Evolutionary conservation across 2,797 vertebrate genomes (phyloP).

Genomic region (Geotrypetes seraphini): DNA sequence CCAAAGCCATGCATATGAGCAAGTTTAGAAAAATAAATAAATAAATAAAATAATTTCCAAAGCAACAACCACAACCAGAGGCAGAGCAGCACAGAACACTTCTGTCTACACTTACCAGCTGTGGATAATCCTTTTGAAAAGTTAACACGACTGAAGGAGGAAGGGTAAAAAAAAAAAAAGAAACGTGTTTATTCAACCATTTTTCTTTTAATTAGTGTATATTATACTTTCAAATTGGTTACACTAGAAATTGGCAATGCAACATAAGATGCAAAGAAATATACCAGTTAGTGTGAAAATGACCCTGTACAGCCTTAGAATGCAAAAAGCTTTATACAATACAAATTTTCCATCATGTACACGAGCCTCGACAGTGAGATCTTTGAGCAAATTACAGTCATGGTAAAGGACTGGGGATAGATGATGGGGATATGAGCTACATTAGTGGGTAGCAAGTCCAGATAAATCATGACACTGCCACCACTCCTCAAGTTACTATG

Average conservation of each 20-base stretch:
- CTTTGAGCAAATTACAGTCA: slow-evolving; percentile 65
- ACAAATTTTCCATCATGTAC: slow-evolving; percentile 85
- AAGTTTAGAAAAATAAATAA: too few relatives aligned
- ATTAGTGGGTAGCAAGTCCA: slow-evolving; percentile 57
- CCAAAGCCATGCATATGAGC: too few relatives aligned
- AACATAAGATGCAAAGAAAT: slow-evolving; percentile 84
- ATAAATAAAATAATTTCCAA: too few relatives aligned
- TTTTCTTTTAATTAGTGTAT: slow-evolving; percentile 89
- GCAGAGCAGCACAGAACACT: too few relatives aligned
- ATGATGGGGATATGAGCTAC: slow-evolving; percentile 67
- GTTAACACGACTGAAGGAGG: slow-evolving; percentile 5
- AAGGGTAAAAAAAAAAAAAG: slow-evolving; percentile 29
- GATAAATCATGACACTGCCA: too few relatives aligned
- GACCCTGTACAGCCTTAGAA: slow-evolving; percentile 98
- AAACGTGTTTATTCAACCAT: slow-evolving; percentile 57
- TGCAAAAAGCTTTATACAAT: slow-evolving; percentile 99
- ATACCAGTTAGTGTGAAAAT: slow-evolving; percentile 97
- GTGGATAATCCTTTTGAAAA: slow-evolving; percentile 6
- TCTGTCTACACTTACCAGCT: not conserved
- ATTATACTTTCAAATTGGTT: slow-evolving; percentile 99
- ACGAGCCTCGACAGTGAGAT: slow-evolving; percentile 56
- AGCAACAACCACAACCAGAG: too few relatives aligned
- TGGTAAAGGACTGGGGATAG: slow-evolving; percentile 51
- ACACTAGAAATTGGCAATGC: slow-evolving; percentile 98
- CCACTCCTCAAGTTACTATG: too few relatives aligned